These are phyloP conservation scores for Microtus oregoni DNA, from an alignment of 2,113 vertebrate genomes.

Conservation along the genomic window DNA sequence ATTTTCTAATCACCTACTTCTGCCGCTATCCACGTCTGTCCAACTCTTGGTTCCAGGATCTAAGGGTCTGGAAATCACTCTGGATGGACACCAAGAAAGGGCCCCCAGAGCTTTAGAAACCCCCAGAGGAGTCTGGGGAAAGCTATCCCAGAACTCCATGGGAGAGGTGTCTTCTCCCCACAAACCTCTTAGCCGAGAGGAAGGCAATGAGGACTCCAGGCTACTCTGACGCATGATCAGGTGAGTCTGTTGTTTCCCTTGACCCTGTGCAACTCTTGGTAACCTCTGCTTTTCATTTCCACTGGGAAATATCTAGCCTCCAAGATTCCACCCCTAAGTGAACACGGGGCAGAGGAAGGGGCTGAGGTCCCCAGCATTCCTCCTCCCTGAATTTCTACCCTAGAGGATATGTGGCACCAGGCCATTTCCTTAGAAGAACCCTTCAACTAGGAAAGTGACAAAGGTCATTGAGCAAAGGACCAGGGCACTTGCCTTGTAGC, in stretches of 20 bases:
- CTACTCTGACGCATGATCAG: fast-evolving
- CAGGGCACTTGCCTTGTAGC: neutral
- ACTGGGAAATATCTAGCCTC: neutral
- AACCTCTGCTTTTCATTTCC: neutral
- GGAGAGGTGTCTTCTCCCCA: no score
- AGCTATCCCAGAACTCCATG: neutral
- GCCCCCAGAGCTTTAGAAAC: neutral
- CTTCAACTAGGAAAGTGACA: neutral
- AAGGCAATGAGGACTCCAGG: neutral
- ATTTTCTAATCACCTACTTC: neutral
- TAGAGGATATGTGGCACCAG: neutral
- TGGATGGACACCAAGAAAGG: neutral
- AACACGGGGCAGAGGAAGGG: neutral
- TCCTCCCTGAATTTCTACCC: neutral
- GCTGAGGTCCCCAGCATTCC: no score
- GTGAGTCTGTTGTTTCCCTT: neutral
- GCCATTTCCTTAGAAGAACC: neutral
- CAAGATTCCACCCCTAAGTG: neutral
- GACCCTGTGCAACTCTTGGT: neutral
- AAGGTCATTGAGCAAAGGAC: neutral
- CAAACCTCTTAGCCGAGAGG: neutral
- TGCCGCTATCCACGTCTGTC: neutral
- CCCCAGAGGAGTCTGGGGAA: neutral
- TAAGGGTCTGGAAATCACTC: neutral
- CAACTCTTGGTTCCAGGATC: neutral